Evolutionary conservation across 2,113 vertebrate genomes (phyloP).

Genomic region (Sylvietta virens): DNA sequence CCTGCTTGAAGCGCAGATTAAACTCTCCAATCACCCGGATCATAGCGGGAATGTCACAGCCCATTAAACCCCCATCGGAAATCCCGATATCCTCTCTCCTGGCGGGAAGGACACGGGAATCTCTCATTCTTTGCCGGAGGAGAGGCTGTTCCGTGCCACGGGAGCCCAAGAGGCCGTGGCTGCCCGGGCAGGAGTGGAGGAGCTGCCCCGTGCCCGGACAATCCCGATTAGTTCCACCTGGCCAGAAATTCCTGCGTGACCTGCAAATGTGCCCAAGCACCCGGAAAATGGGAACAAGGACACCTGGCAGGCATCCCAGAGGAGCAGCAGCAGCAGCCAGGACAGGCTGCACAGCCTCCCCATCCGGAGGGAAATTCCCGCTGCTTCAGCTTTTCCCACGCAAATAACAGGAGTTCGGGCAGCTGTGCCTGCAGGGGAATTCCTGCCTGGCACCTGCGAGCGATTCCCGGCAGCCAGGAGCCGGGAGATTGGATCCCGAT

Average conservation of each 20-base stretch:
- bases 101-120: background rate
- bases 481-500: background rate
- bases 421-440: background rate
- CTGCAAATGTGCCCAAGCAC: background rate
- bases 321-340: background rate
- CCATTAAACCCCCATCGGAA: background rate
- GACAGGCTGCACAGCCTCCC: background rate
- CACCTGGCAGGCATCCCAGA: background rate
- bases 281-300: background rate
- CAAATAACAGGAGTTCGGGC: rapidly evolving
- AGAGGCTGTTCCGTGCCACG: background rate
- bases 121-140: background rate
- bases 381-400: background rate
- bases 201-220: background rate
- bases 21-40: background rate
- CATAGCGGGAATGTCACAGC: background rate
- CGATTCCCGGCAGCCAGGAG: background rate
- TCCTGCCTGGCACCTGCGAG: background rate
- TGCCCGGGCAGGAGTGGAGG: background rate
- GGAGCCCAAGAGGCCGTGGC: rapidly evolving
- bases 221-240: background rate
- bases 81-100: background rate
- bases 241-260: background rate
- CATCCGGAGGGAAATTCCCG: background rate
- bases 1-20: rapidly evolving